phyloP scores from a whole-genome alignment of 2,797 vertebrate species.

The Tarsius wallacei region DNA sequence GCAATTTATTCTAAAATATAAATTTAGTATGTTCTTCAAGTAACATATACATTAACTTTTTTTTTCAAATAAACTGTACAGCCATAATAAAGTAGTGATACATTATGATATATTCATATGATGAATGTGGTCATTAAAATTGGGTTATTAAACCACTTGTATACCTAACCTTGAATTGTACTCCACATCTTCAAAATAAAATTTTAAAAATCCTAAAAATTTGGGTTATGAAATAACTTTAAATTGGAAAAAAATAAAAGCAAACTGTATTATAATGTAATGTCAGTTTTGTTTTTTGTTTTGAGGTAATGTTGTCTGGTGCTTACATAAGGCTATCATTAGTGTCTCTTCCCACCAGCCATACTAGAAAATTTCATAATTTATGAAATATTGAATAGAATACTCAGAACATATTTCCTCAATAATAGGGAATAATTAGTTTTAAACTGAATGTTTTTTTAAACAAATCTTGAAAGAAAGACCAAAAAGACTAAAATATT shows the following conservation, averaged over 20 bases:
- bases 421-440: neutral
- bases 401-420: neutral
- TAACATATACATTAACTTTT: neutral
- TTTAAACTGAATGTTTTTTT: neutral
- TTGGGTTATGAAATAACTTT: neutral
- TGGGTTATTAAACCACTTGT: neutral
- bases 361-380: neutral
- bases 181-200: too few species aligned
- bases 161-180: too few species aligned
- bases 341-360: neutral
- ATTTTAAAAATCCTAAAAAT: too few species aligned
- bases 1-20: neutral
- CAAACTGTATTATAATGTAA: neutral
- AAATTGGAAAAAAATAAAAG: neutral
- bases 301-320: neutral
- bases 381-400: neutral
- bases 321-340: neutral
- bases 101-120: neutral
- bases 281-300: neutral
- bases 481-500: neutral
- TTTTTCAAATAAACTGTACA: neutral
- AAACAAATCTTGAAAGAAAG: neutral
- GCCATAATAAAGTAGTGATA: neutral
- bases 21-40: neutral
- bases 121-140: neutral